Conservation (phyloP, 2,888 invertebrate genomes). For the Microctonus aethiopoides region DNA sequence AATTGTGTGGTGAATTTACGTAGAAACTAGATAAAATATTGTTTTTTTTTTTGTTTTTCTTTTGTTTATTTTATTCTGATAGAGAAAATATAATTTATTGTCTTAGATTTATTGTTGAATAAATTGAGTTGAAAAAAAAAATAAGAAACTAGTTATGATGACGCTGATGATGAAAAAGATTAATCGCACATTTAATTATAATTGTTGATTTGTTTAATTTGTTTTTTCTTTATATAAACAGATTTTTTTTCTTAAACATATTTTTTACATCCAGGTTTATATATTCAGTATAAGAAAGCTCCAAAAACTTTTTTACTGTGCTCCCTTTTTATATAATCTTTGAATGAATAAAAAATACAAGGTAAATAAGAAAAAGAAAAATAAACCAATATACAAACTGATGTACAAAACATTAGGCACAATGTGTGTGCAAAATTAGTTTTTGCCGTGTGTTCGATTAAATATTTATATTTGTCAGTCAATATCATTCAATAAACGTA, state of each 20-base stretch:
- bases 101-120: conserved; percentile 17
- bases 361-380: neutral
- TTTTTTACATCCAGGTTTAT: neutral
- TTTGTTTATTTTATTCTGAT: neutral
- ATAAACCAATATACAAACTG: neutral
- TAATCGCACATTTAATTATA: neutral
- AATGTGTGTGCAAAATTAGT: neutral
- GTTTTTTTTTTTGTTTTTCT: neutral
- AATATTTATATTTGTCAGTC: conserved; percentile 3
- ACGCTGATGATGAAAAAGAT: neutral
- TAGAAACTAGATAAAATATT: neutral
- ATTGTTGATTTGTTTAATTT: neutral
- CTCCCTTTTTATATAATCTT: neutral
- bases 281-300: neutral
- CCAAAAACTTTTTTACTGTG: neutral
- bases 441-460: conserved; percentile 1
- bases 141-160: neutral
- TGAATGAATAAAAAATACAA: neutral
- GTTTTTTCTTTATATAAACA: neutral
- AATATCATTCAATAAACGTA: neutral
- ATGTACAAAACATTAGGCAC: conserved; percentile 7
- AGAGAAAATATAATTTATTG: conserved; percentile 24
- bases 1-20: neutral
- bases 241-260: neutral
- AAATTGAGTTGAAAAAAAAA: neutral